Evolutionary conservation across 2,113 vertebrate species (phyloP).

Genomic region (Heterotilapia buettikoferi): DNA sequence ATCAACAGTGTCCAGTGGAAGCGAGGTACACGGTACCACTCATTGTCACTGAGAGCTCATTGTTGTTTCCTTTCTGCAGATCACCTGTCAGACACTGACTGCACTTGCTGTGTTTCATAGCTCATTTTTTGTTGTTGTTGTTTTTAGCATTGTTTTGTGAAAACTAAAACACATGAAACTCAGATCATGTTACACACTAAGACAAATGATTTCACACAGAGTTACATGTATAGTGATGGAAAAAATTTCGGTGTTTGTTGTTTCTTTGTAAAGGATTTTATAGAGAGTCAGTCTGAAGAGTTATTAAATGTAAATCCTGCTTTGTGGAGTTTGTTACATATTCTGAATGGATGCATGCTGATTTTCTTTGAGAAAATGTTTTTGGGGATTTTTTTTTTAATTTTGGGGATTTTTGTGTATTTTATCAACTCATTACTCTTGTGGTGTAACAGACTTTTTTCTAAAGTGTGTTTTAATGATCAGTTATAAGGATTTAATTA

Average conservation of each 20-base stretch:
- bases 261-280: not conserved
- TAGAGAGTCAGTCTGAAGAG: not conserved
- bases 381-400: not conserved
- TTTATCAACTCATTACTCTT: fast-evolving
- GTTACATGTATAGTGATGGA: not conserved
- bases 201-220: not conserved
- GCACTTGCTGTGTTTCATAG: not conserved
- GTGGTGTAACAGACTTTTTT: too few species aligned
- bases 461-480: too few species aligned
- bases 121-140: not conserved
- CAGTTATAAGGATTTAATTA: too few species aligned
- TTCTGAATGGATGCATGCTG: not conserved
- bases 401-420: fast-evolving
- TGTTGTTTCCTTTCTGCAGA: not conserved
- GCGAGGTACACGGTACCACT: not conserved
- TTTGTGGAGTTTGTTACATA: not conserved
- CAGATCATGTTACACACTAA: not conserved
- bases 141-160: not conserved
- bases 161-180: not conserved
- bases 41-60: too few species aligned
- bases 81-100: not conserved
- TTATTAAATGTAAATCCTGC: not conserved
- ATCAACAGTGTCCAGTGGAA: not conserved
- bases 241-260: not conserved
- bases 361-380: not conserved